Conservation (phyloP, 1,140 invertebrate genomes). For the Agrypnia vestita region DNA sequence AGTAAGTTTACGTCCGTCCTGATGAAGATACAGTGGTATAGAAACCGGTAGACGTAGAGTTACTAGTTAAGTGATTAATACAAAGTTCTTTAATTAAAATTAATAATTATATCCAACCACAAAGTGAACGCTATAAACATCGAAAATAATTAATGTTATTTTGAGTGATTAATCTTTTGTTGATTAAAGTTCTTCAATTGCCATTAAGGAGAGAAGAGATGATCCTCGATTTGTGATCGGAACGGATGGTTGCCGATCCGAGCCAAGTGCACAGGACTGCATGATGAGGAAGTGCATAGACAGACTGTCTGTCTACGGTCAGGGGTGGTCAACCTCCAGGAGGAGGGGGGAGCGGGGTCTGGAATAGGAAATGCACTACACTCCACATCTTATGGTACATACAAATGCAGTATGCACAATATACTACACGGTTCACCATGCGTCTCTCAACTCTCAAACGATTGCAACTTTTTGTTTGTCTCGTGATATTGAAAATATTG, state of each 20-base stretch:
- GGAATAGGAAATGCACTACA: conserved; percentile 2
- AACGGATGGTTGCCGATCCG: neutral
- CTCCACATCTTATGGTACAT: neutral
- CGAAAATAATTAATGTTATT: no score
- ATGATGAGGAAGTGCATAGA: conserved; percentile 9
- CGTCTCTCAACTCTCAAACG: neutral
- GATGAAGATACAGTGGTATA: no score
- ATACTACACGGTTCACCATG: neutral
- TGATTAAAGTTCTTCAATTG: no score
- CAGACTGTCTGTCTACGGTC: conserved; percentile 36
- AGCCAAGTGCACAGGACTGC: conserved; percentile 5
- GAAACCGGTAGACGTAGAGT: no score
- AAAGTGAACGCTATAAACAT: no score
- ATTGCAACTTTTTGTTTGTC: neutral
- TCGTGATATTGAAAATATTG: neutral
- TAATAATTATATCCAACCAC: no score
- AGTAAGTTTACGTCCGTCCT: no score
- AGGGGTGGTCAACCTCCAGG: conserved; percentile 27
- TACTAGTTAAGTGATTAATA: no score
- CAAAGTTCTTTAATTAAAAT: no score
- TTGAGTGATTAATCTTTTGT: no score
- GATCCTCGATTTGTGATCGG: neutral
- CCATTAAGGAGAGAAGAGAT: no score
- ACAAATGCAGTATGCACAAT: neutral
- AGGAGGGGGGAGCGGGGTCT: neutral